Conservation (phyloP, 2,797 vertebrate species). For the Selene dorsalis region DNA sequence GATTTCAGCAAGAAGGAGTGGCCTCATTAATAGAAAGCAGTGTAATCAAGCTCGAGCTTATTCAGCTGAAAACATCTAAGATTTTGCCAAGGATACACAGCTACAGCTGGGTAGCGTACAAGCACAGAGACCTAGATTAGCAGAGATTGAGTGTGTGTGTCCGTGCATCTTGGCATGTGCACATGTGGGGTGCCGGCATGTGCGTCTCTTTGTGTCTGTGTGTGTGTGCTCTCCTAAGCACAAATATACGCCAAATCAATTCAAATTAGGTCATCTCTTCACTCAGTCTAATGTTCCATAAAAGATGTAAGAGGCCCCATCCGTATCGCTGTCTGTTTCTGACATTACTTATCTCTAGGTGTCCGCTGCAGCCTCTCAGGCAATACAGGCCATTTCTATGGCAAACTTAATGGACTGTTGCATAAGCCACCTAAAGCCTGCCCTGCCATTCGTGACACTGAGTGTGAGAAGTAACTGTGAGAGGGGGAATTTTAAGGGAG, state of each 20-base stretch:
- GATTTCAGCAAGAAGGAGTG: constrained; percentile 60
- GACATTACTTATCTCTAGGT: constrained; percentile 79
- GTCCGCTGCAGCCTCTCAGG: constrained; percentile 73
- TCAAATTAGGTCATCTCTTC: constrained; percentile 79
- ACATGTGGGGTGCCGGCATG: constrained; percentile 10
- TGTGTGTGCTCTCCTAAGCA: constrained; percentile 57
- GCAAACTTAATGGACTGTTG: constrained; percentile 78
- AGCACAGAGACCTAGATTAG: constrained; percentile 68
- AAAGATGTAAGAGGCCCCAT: constrained; percentile 77
- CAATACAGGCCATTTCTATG: constrained; percentile 63
- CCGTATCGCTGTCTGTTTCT: constrained; percentile 69
- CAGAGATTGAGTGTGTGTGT: constrained; percentile 51
- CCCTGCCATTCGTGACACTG: constrained; percentile 66
- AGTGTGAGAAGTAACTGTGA: constrained; percentile 62
- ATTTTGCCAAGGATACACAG: constrained; percentile 70
- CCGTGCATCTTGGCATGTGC: constrained; percentile 10
- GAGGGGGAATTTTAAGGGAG: constrained; percentile 55
- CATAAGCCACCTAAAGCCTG: constrained; percentile 75
- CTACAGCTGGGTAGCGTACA: constrained; percentile 67
- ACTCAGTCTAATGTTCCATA: constrained; percentile 81
- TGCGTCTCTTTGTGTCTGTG: constrained; percentile 54
- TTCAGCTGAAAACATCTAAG: constrained; percentile 77
- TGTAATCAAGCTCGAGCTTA: constrained; percentile 72
- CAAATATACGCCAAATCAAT: constrained; percentile 74
- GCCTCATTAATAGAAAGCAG: constrained; percentile 70